phyloP scores from a whole-genome alignment of 2,888 invertebrate species.

The Leptinotarsa tumamoca region DNA sequence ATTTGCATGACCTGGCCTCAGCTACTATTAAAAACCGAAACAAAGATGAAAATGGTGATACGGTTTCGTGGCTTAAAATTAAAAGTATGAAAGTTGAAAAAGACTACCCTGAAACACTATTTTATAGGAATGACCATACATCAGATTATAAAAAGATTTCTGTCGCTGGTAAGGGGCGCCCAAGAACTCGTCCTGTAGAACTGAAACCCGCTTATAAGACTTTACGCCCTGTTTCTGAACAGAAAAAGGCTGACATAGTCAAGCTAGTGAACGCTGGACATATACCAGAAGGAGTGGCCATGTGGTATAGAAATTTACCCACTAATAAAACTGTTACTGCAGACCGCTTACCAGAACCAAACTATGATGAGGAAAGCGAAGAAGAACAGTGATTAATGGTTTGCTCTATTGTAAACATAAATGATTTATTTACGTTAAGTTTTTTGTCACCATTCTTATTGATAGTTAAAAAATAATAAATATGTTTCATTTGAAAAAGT shows the following conservation, averaged over 20 bases:
- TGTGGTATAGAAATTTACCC: constrained; percentile 19
- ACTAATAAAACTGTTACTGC: constrained; percentile 7
- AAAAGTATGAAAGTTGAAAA: background rate
- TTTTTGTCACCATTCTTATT: too few relatives aligned
- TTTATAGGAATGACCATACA: constrained; percentile 14
- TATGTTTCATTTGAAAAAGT: background rate
- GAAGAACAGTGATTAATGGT: too few relatives aligned
- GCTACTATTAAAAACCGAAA: constrained; percentile 15
- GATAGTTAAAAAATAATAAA: background rate
- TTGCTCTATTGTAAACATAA: too few relatives aligned
- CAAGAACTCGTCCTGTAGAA: constrained; percentile 3
- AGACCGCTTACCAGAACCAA: background rate
- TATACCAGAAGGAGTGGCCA: constrained; percentile 16
- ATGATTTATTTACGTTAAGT: too few relatives aligned
- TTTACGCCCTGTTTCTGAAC: background rate
- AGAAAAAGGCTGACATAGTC: constrained; percentile 10
- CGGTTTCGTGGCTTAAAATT: constrained; percentile 12
- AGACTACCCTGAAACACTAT: background rate
- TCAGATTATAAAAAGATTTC: constrained; percentile 4
- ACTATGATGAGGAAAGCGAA: background rate
- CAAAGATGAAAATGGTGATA: constrained; percentile 6
- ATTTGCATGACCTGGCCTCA: constrained; percentile 11
- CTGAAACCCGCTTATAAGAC: background rate
- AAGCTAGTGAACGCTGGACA: constrained; percentile 16
- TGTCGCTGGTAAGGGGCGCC: background rate